Evolutionary conservation across 2,113 vertebrate genomes (phyloP), one percentile per base, ranked within the genome.

Genomic region (Carollia perspicillata): DNA sequence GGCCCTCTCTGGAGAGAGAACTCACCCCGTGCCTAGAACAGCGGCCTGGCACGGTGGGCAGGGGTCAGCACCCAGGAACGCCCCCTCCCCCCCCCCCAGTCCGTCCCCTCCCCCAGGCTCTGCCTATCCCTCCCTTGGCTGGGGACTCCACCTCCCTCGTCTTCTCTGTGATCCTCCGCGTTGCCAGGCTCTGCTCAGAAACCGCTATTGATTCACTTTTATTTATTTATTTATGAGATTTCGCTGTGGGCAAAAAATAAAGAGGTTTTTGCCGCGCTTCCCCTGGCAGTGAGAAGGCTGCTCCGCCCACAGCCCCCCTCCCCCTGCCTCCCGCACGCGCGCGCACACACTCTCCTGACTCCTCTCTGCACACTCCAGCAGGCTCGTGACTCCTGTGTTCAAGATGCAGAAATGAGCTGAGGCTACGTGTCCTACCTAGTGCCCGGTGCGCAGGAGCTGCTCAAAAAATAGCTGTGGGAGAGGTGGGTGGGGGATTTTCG

Each of bases 211-310:
- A 95, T 96, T 96, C 92, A 71, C 90, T 74, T 93, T 95, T 97
- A 85, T 93, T 97, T 95, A 88, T 84, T 96, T 97, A 95, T 97
- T 96, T 96, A 96, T 89, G 94, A 95, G 93, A 49, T 89, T 87
- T 93, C 44, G 68, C 89, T 95, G 71, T 69, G n/a, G 90, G 89
- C 90, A 90, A 81, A 94, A 96, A 92, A 79, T 93, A 92, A 94
- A 96, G 85, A 97, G 90, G 96, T 93, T 94, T 93, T 74, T 84
- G 86, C 35, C 33, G 80, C 3, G 0, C 20, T 84, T 94, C 71
- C 77, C 90, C 17, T 14, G 10, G 33, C 71, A 3, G 14, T 2
- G 93, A 77, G 84, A n/a, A 2, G 65, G 23, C 12, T 83, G 40
- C 78, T 74, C 53, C 8, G 0, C 79, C 78, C 40, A 8, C 92